A percentile compares a stretch with the other conserved stretches of the same genome.
phyloP scores from a whole-genome alignment of 2,113 vertebrate species.

The Arizona elegans region DNA sequence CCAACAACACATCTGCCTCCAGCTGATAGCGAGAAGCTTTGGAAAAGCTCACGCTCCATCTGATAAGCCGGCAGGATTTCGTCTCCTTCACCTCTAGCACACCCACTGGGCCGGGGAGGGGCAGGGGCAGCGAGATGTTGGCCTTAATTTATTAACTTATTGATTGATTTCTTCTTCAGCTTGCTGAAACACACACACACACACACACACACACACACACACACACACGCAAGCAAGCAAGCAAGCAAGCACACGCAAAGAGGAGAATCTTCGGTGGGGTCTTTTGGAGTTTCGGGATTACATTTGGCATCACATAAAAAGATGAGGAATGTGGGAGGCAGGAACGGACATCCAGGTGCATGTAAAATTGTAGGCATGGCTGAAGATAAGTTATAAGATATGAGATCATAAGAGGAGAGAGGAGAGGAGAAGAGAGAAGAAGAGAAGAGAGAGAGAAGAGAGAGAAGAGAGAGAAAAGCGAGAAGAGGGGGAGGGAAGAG shows the following conservation, averaged over 20 bases:
- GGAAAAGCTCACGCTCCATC: conserved; percentile 65
- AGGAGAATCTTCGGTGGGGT: background rate
- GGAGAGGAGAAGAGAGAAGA: too few species aligned
- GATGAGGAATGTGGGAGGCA: background rate
- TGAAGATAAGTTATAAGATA: background rate
- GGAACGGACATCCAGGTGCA: background rate
- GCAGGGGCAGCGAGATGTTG: background rate
- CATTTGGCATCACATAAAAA: background rate
- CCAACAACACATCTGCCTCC: conserved; percentile 77
- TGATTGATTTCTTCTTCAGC: background rate
- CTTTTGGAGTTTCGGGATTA: background rate
- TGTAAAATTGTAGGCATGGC: background rate
- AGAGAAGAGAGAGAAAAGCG: too few species aligned
- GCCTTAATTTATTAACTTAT: background rate
- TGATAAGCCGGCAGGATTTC: conserved; percentile 65
- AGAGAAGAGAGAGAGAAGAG: too few species aligned
- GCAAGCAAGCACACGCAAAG: background rate
- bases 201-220: background rate
- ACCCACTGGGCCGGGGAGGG: background rate
- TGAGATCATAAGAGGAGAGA: too few species aligned
- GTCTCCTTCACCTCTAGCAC: conserved; percentile 36
- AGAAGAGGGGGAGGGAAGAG: too few species aligned
- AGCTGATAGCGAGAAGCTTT: conserved; percentile 80
- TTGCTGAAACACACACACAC: background rate
- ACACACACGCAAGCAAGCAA: too few species aligned